Evolutionary conservation across 2,797 vertebrate species (phyloP).

Genomic region (Esox masquinongy): DNA sequence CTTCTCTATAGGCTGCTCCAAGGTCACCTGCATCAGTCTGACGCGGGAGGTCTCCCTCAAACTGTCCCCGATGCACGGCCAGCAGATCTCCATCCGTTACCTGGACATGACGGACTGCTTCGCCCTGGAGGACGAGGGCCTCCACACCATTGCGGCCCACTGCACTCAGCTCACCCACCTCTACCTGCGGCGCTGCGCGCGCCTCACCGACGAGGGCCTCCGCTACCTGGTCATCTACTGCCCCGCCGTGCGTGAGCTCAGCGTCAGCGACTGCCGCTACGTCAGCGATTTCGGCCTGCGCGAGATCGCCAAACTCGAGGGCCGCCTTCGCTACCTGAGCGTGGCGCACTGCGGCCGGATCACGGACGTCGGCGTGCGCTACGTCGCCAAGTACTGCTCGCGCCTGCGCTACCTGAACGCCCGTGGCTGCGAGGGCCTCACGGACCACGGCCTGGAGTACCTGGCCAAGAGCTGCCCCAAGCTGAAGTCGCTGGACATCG

Average conservation of each 20-base stretch:
- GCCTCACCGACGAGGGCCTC: constrained; percentile 86
- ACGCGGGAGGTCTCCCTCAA: constrained; percentile 87
- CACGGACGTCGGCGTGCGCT: constrained; percentile 86
- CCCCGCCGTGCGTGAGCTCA: constrained; percentile 80
- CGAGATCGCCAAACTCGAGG: constrained; percentile 86
- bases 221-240: constrained; percentile 89
- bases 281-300: constrained; percentile 87
- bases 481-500: constrained; percentile 88
- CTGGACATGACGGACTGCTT: constrained; percentile 92
- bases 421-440: constrained; percentile 87
- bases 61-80: constrained; percentile 84
- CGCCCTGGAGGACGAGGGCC: constrained; percentile 86
- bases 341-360: constrained; percentile 86
- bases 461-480: constrained; percentile 88
- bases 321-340: constrained; percentile 84
- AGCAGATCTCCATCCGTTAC: constrained; percentile 89
- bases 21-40: constrained; percentile 89
- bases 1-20: constrained; percentile 79
- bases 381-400: constrained; percentile 86
- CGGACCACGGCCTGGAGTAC: constrained; percentile 87
- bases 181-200: constrained; percentile 85
- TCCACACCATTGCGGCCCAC: constrained; percentile 87
- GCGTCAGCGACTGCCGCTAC: constrained; percentile 86
- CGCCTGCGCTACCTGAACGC: constrained; percentile 89
- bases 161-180: constrained; percentile 88